These are phyloP conservation scores for Thysanoteuthis rhombus DNA, from an alignment of 2,888 invertebrate species.

Conservation along the genomic window DNA sequence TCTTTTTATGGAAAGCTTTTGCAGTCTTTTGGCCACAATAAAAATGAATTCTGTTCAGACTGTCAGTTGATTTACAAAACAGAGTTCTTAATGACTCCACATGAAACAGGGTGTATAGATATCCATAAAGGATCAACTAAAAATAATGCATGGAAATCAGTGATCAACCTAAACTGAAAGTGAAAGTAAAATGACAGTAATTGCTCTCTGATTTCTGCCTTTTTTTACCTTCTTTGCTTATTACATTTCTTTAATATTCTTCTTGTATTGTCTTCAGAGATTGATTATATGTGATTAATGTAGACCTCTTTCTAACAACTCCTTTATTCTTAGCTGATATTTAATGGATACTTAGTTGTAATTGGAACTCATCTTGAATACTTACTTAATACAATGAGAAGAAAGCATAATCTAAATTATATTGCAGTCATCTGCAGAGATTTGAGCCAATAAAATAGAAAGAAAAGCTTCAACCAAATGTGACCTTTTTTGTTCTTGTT, in stretches of 20 bases:
- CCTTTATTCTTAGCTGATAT: not conserved
- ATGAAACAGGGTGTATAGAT: not conserved
- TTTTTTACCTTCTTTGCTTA: not conserved
- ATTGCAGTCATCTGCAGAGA: not conserved
- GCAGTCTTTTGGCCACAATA: not conserved
- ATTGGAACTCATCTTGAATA: not conserved
- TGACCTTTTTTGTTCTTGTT: not conserved
- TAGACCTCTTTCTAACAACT: not conserved
- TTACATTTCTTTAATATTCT: not conserved
- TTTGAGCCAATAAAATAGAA: not conserved
- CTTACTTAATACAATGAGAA: conserved; percentile 12
- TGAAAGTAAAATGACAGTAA: conserved; percentile 12
- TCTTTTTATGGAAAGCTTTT: conserved; percentile 12
- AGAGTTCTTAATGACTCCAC: not conserved
- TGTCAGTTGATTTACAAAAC: conserved; percentile 12
- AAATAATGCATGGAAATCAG: not conserved
- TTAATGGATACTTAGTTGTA: conserved; percentile 12
- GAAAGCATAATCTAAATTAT: not conserved
- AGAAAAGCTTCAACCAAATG: not conserved
- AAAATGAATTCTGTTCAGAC: not conserved
- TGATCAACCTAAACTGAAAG: not conserved
- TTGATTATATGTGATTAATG: not conserved
- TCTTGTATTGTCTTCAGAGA: not conserved
- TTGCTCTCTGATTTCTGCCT: not conserved
- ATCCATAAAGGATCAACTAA: conserved; percentile 12